Percentiles rank a stretch among this genome's conserved stretches.
phyloP scores from a whole-genome alignment of 2,113 vertebrate genomes.

The Mobula birostris region DNA sequence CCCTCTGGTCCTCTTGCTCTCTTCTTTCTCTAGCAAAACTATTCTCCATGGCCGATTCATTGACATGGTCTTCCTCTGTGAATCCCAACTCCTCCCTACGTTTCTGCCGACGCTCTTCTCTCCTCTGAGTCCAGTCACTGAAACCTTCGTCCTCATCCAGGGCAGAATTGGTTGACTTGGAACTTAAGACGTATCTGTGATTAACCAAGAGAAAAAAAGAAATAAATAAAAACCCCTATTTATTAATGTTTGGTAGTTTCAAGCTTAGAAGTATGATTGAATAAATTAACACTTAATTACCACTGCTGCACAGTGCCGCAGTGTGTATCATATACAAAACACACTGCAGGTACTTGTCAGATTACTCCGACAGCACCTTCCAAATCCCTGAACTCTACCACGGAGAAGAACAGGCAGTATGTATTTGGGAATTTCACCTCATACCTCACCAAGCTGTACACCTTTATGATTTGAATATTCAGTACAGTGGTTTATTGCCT shows the following conservation, averaged over 20 bases:
- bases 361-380: too few relatives aligned
- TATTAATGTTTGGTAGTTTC: background rate
- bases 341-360: too few relatives aligned
- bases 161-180: constrained; percentile 56
- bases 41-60: constrained; percentile 31
- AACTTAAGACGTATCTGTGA: constrained; percentile 53
- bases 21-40: constrained; percentile 42
- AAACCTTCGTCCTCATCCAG: constrained; percentile 85
- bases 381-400: too few relatives aligned
- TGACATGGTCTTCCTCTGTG: constrained; percentile 42
- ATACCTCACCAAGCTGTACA: too few relatives aligned
- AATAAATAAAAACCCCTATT: background rate
- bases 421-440: too few relatives aligned
- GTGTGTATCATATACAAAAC: too few relatives aligned
- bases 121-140: constrained; percentile 78
- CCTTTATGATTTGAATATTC: too few relatives aligned
- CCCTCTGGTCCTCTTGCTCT: constrained; percentile 35
- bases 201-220: background rate
- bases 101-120: constrained; percentile 58
- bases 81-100: constrained; percentile 46
- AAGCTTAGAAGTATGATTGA: background rate
- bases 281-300: too few relatives aligned
- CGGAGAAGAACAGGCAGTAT: too few relatives aligned
- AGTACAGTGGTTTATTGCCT: too few relatives aligned
- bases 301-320: too few relatives aligned